Base-by-base conservation (phyloP, 2,888 invertebrate genomes). In the Onchidella celtica region DNA sequence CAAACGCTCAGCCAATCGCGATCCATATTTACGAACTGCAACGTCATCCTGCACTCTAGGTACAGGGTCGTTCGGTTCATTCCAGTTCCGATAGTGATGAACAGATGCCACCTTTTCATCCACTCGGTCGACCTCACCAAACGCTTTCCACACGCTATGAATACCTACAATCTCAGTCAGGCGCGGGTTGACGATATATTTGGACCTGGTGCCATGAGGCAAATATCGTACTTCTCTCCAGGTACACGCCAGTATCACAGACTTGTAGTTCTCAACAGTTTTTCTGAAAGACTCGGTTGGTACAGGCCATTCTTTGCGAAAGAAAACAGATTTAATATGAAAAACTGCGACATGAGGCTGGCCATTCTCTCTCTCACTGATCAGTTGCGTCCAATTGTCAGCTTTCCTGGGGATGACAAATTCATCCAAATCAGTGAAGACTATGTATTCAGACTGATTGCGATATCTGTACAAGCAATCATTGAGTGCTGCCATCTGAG, bases 381-480 rank as follows among this genome's bases (percentile, higher is more conserved):
- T 27, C 86, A 91, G 76, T 9, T 85, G 84, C 0, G 55, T n/a
- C 91, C 91, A 90, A 27, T 83, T 85, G n/a, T 59, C 29, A 36
- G 81, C 70, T 21, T 82, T 66, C 57, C 83, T 83, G 1, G 93
- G 93, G 34, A 93, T 88, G 59, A 93, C 89, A 75, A 91, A 91
- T 83, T 93, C 93, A 79, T 93, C 93, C 14, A 93, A 68, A 83
- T 93, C 93, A 59, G 88, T 80, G 82, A 89, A 91, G 6, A 90
- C 91, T n/a, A 92, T 69, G 81, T 88, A 91, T 38, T 88, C 81
- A 27, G 87, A 87, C 29, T 76, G 34, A 40, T 86, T 69, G 83
- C 87, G 86, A 77, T 87, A 85, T 72, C 92, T 84, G 79, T 91
- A 90, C 1, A 92, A 86, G 82, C 93, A 93, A 85, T 93, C 92